phyloP scores from a whole-genome alignment of 2,113 vertebrate species.

The Rattus rattus region DNA sequence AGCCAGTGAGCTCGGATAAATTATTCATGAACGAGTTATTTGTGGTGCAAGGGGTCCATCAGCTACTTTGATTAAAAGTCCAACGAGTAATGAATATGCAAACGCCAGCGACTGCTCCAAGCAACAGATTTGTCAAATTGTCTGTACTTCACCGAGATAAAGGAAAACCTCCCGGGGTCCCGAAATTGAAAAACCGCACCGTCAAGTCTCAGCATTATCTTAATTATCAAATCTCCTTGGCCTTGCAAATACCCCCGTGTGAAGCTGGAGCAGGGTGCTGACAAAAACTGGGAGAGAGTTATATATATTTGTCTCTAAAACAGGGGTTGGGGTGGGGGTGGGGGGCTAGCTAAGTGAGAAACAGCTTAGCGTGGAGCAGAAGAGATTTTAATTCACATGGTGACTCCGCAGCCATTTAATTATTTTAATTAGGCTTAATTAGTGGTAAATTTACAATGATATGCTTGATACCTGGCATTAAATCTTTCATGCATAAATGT shows the following conservation, averaged over 20 bases:
- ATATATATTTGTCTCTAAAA: constrained; percentile 60
- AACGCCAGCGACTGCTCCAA: constrained; percentile 82
- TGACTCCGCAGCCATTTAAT: constrained; percentile 94
- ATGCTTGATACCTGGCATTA: constrained; percentile 97
- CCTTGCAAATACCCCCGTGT: constrained; percentile 41
- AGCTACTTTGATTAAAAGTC: constrained; percentile 94
- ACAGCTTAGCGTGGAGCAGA: constrained; percentile 76
- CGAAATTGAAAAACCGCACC: constrained; percentile 86
- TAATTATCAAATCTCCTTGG: constrained; percentile 87
- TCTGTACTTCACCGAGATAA: constrained; percentile 90
- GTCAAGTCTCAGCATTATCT: constrained; percentile 86
- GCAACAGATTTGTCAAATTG: constrained; percentile 93
- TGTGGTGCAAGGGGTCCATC: constrained; percentile 84
- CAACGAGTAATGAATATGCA: constrained; percentile 93
- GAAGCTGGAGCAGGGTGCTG: constrained; percentile 41
- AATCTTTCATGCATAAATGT: constrained; percentile 98
- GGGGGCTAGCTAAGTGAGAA: constrained; percentile 61
- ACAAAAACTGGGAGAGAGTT: constrained; percentile 15
- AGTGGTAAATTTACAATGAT: constrained; percentile 98
- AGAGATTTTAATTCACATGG: constrained; percentile 89
- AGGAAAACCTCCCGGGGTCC: constrained; percentile 89
- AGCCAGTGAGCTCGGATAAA: constrained; percentile 87
- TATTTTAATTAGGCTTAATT: constrained; percentile 99
- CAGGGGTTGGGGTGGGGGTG: not conserved
- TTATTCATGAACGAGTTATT: constrained; percentile 89